Percentiles rank a stretch among this genome's conserved stretches.
Evolutionary conservation across 2,797 vertebrate species (phyloP).

Genomic region (Cryptoprocta ferox): DNA sequence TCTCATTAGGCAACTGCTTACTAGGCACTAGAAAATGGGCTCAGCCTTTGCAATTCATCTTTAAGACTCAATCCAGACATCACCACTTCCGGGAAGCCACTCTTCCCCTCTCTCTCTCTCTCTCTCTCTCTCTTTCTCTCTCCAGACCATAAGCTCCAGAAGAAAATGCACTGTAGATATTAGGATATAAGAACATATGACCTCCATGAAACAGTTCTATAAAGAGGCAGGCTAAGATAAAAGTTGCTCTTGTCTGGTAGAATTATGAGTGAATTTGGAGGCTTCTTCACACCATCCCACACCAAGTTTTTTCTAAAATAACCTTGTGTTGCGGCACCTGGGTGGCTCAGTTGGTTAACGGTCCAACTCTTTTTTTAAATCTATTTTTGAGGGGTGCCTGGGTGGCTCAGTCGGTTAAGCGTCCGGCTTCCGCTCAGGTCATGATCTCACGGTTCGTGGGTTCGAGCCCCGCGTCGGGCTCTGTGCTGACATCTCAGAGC

Average conservation of each 20-base stretch:
- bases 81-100: neutral
- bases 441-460: no score
- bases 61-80: constrained; percentile 1
- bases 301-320: constrained; percentile 50
- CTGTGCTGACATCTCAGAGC: no score
- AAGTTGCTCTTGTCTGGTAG: constrained; percentile 14
- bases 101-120: no score
- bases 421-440: no score
- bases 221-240: constrained; percentile 26
- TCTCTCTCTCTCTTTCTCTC: neutral
- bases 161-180: neutral
- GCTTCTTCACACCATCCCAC: neutral
- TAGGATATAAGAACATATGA: neutral
- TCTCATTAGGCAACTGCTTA: neutral
- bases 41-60: neutral
- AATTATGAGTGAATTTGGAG: constrained; percentile 17
- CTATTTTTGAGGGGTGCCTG: no score
- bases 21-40: neutral
- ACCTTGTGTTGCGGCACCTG: neutral
- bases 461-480: no score
- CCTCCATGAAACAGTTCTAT: constrained; percentile 18
- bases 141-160: neutral
- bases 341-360: no score
- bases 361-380: no score
- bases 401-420: no score